Conservation (phyloP, 1,140 invertebrate genomes). For the Leptinotarsa lineolata region DNA sequence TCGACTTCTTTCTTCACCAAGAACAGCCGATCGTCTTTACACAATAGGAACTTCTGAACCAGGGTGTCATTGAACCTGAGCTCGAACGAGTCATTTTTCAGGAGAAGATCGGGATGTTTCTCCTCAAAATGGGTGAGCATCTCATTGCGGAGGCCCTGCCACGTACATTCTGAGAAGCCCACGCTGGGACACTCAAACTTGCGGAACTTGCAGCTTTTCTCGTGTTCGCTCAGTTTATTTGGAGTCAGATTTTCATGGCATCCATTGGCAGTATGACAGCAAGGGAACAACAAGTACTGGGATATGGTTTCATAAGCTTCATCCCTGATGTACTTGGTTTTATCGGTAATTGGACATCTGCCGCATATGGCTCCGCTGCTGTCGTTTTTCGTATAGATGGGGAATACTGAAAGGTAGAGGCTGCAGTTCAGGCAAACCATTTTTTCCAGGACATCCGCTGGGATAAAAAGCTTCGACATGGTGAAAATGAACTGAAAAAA, state of each 20-base stretch:
- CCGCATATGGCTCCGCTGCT: slow-evolving; percentile 32
- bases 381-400: slow-evolving; percentile 33
- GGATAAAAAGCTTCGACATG: slow-evolving; percentile 11
- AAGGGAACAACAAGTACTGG: slow-evolving; percentile 38
- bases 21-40: slow-evolving; percentile 37
- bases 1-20: slow-evolving; percentile 40
- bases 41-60: slow-evolving; percentile 38
- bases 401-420: slow-evolving; percentile 36
- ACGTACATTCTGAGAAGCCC: slow-evolving; percentile 34
- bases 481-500: background rate
- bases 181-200: slow-evolving; percentile 36
- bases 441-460: slow-evolving; percentile 34
- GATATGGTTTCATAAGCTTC: slow-evolving; percentile 38
- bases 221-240: slow-evolving; percentile 35
- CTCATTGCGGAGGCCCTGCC: slow-evolving; percentile 37
- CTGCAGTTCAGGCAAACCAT: slow-evolving; percentile 31
- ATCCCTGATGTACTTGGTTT: slow-evolving; percentile 31
- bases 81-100: slow-evolving; percentile 37
- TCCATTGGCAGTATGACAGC: slow-evolving; percentile 32
- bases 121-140: slow-evolving; percentile 38
- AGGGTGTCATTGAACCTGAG: slow-evolving; percentile 37
- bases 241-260: slow-evolving; percentile 34
- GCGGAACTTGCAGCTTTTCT: slow-evolving; percentile 31
- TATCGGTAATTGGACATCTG: slow-evolving; percentile 29
- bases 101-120: slow-evolving; percentile 28